Conservation (phyloP, 2,797 vertebrate genomes). For the Avahi laniger region DNA sequence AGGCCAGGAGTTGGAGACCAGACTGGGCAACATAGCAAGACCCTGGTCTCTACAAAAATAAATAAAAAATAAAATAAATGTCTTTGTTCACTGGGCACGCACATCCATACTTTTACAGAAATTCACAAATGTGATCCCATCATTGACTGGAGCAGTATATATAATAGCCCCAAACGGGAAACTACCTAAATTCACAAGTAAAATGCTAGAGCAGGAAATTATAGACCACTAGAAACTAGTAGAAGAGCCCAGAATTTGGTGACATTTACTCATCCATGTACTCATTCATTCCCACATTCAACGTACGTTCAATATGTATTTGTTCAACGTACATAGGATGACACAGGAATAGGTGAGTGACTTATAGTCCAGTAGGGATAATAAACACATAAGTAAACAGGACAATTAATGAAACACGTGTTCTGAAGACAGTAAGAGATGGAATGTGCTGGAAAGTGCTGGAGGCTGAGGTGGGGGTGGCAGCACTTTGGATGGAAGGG, state of each 20-base stretch:
- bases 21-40: neutral
- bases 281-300: neutral
- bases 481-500: fast-evolving
- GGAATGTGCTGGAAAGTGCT: too few relatives aligned
- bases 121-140: neutral
- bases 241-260: neutral
- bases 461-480: neutral
- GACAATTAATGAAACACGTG: too few relatives aligned
- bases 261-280: neutral
- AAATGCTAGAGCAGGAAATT: neutral
- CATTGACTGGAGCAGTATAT: fast-evolving
- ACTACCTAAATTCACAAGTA: neutral
- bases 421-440: fast-evolving
- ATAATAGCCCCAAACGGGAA: neutral
- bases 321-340: too few relatives aligned
- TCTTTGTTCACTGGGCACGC: too few relatives aligned
- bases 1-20: neutral
- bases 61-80: too few relatives aligned
- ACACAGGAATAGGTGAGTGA: neutral
- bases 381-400: too few relatives aligned
- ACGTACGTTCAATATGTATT: neutral
- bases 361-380: neutral
- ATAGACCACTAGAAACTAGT: fast-evolving
- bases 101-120: neutral
- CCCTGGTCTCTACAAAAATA: too few relatives aligned